Conservation (phyloP, 64 coral and sea anemone species). For the Cladopsammia gracilis region DNA sequence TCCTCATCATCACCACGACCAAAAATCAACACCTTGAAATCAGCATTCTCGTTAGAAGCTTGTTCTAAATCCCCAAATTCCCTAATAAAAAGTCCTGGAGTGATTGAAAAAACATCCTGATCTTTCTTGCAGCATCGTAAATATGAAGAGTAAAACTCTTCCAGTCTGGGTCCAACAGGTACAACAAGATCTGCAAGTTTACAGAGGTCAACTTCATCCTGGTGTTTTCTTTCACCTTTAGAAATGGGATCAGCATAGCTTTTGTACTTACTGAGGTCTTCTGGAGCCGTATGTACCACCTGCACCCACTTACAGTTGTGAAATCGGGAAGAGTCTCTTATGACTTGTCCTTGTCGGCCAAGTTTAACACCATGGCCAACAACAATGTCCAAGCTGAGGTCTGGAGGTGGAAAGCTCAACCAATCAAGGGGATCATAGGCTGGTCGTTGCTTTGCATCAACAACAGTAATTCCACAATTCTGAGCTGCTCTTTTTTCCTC, state of each 20-base stretch:
- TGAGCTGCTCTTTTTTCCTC: neutral
- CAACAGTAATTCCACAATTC: neutral
- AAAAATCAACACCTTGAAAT: neutral
- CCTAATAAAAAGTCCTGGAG: neutral
- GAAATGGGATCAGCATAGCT: neutral
- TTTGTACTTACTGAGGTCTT: slow-evolving; percentile 18
- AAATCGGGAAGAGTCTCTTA: neutral
- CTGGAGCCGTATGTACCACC: slow-evolving; percentile 11
- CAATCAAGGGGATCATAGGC: neutral
- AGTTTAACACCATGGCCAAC: slow-evolving; percentile 46
- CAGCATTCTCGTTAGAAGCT: neutral
- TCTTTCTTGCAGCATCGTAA: neutral
- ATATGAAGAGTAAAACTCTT: neutral
- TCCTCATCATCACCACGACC: neutral
- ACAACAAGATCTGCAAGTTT: neutral
- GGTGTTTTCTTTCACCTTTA: neutral
- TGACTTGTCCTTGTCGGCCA: neutral
- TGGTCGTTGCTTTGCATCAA: neutral
- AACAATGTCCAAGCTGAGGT: neutral
- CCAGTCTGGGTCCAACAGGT: neutral
- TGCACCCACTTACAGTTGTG: slow-evolving; percentile 40
- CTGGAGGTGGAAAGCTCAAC: neutral
- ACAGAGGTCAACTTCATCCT: neutral
- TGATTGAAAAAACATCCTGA: neutral
- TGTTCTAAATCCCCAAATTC: neutral